Evolutionary conservation across 2,113 vertebrate species (phyloP), one percentile per base, ranked within the genome.

Genomic region (Boulengeromyrus knoepffleri): DNA sequence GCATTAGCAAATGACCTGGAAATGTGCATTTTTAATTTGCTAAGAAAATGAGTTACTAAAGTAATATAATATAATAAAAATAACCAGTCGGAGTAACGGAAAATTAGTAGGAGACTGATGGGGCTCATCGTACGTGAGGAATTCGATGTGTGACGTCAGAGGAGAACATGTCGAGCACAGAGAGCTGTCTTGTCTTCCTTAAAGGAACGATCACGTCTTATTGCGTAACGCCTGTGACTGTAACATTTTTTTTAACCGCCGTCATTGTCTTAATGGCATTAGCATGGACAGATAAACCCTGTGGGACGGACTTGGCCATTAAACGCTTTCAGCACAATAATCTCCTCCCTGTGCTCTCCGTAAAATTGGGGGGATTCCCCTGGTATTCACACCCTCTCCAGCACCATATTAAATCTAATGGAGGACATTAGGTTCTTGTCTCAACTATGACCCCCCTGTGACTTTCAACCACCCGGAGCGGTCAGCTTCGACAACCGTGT

Each of bases 261-360:
- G 95, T 96, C 94, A 94, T 87, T 90, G 93, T 90, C 93, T 93
- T 90, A 95, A 95, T 95, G 93, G 94, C 93, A 93, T 95, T 95
- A 94, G 94, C 94, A 95, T 95, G 93, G 94, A 96, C 93, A 24
- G 24, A 85, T 3, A 90, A 89, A 91, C 92, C 96, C 95, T 94
- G 90, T 93, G 96, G 95, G 96, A 96, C 91, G 56, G 89, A 92
- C 92, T 91, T 92, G 95, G 94, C 95, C 96, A 96, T 96, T 96
- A 96, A 95, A 93, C 95, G 94, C 95, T 70, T 94, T 95, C 95
- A 93, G 95, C 94, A 88, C 56, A 88, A 66, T 88, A 66, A 88
- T 88, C 87, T 87, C 50, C 31, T 66, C 87, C 87, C 87, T 45
- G 15, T 12, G 49, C 85, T 53, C 85, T n/a, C 31, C 27, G n/a